Conservation (phyloP, 2,888 invertebrate species). For the Xestia rhomboidea region DNA sequence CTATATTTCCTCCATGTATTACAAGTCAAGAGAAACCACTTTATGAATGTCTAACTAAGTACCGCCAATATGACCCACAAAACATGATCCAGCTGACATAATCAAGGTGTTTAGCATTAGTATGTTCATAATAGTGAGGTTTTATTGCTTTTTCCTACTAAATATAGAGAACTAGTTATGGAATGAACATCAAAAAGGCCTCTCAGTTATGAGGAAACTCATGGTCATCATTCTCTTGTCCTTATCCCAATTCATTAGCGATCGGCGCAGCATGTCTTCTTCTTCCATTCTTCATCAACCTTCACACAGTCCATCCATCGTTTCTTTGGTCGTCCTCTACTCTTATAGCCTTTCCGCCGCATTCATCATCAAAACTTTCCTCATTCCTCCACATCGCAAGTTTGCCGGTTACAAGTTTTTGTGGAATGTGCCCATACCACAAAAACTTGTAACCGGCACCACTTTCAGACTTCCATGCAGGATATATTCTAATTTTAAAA, state of each 20-base stretch:
- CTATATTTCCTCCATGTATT: background rate
- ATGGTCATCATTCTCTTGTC: background rate
- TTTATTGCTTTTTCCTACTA: slow-evolving; percentile 5
- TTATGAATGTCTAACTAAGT: background rate
- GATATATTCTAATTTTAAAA: too few relatives aligned
- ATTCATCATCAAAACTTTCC: background rate
- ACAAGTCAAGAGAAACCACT: slow-evolving; percentile 41
- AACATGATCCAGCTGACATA: slow-evolving; percentile 1
- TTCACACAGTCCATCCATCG: background rate
- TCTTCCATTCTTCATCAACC: background rate
- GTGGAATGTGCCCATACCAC: too few relatives aligned
- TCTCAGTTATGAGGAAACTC: background rate
- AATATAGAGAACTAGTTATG: background rate
- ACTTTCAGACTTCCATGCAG: background rate
- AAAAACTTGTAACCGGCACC: background rate
- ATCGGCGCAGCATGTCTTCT: background rate
- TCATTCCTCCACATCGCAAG: background rate
- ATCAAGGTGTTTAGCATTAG: slow-evolving; percentile 7
- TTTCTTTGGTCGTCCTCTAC: background rate
- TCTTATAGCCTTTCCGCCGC: background rate
- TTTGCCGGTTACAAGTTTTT: too few relatives aligned
- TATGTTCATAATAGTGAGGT: background rate
- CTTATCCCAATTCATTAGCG: background rate
- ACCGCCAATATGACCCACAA: slow-evolving; percentile 2
- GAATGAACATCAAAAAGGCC: background rate